Evolutionary conservation across 2,888 invertebrate genomes (phyloP).

Genomic region (Ceratothoa steindachneri): DNA sequence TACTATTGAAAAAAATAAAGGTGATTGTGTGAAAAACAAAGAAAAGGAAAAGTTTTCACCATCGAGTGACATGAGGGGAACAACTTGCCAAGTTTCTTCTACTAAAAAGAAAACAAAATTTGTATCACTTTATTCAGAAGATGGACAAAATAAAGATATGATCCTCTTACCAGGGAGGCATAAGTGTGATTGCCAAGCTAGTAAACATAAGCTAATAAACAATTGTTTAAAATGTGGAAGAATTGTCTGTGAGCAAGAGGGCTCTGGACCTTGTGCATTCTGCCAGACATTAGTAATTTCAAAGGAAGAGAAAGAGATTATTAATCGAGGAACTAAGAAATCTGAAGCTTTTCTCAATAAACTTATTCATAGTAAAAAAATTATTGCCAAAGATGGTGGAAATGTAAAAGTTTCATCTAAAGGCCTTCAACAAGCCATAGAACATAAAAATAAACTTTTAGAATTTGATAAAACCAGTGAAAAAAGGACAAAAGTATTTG

Average conservation of each 20-base stretch:
- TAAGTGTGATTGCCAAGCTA: conserved; percentile 86
- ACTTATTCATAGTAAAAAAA: conserved; percentile 59
- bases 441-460: conserved; percentile 73
- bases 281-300: conserved; percentile 83
- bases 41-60: not conserved
- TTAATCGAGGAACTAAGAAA: conserved; percentile 65
- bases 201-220: conserved; percentile 80
- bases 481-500: conserved; percentile 70
- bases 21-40: not conserved
- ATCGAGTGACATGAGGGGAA: too few relatives aligned
- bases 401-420: conserved; percentile 31
- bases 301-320: conserved; percentile 65
- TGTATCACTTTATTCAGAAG: conserved; percentile 38
- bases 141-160: conserved; percentile 36
- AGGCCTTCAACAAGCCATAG: conserved; percentile 68
- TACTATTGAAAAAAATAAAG: not conserved
- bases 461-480: conserved; percentile 78
- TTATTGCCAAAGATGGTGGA: conserved; percentile 55
- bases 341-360: conserved; percentile 63
- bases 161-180: conserved; percentile 64
- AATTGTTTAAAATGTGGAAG: conserved; percentile 92
- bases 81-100: not conserved
- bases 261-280: conserved; percentile 91
- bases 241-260: conserved; percentile 78
- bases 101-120: conserved; percentile 37